A percentile compares a stretch with the other conserved stretches of the same genome.
These are phyloP conservation scores for Drosophila hydei DNA, from an alignment of 1,140 invertebrate species.

Conservation along the genomic window DNA sequence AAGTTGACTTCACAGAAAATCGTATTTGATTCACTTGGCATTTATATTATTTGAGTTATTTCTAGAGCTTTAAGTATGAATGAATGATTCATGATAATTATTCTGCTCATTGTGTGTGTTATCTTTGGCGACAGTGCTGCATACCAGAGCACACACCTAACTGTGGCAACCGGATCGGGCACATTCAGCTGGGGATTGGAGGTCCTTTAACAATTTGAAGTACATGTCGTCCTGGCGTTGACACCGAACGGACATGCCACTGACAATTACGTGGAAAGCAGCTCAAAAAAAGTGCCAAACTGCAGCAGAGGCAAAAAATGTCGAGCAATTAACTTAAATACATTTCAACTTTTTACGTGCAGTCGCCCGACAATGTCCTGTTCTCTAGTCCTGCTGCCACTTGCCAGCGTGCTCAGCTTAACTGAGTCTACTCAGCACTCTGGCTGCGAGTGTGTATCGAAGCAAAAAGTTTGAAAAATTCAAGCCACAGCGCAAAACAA, in stretches of 20 bases:
- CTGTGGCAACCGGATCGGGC: background rate
- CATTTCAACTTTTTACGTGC: slow-evolving; percentile 36
- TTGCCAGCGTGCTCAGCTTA: slow-evolving; percentile 16
- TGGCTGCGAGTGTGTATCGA: slow-evolving; percentile 9
- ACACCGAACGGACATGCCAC: slow-evolving; percentile 78
- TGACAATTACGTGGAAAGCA: slow-evolving; percentile 67
- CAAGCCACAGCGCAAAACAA: slow-evolving; percentile 47
- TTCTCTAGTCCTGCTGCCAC: slow-evolving; percentile 23
- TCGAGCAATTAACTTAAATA: slow-evolving; percentile 74
- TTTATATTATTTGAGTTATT: slow-evolving; percentile 21
- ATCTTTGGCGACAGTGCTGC: slow-evolving; percentile 56
- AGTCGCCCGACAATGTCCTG: slow-evolving; percentile 72
- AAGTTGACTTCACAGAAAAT: background rate
- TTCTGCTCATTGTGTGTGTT: slow-evolving; percentile 2
- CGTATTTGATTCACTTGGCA: slow-evolving; percentile 2
- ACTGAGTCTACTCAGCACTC: slow-evolving; percentile 2
- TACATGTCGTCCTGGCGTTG: slow-evolving; percentile 57
- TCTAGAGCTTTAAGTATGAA: background rate
- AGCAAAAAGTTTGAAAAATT: slow-evolving; percentile 67
- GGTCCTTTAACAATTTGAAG: slow-evolving; percentile 53
- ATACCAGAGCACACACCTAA: slow-evolving; percentile 60
- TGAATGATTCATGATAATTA: slow-evolving; percentile 23
- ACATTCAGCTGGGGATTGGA: slow-evolving; percentile 40
- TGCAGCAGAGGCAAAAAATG: slow-evolving; percentile 41
- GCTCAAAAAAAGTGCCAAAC: slow-evolving; percentile 44